Base-by-base conservation (phyloP, 2,888 invertebrate genomes). In the Blastobasis lacticolella region DNA sequence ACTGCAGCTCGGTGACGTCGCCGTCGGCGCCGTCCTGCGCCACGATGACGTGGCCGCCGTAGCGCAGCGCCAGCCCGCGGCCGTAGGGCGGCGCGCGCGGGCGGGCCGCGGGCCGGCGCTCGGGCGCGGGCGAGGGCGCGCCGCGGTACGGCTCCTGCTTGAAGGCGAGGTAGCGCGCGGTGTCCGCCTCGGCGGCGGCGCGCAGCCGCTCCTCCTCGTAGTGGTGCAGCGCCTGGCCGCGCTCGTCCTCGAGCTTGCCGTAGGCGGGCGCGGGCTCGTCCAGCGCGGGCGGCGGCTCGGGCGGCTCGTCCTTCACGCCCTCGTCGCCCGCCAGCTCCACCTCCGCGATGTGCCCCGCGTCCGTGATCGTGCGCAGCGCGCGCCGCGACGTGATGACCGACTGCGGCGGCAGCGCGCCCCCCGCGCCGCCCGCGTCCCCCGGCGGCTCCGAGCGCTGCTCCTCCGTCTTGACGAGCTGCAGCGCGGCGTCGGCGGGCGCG, bases 331-430 rank as follows among this genome's bases (percentile, higher is more conserved):
- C 40, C 23, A 49, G 53, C 4, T 48, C 59, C 40, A 54, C 54
- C 37, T 66, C 79, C 40, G 87, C 90, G 54, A 91, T 91, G 67
- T 91, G 91, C 4, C 91, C 91, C 45, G 91, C 86, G 7, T 91
- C 84, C 36, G 91, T 91, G 64, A 91, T 91, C 38, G 91, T 91
- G 48, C 91, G 83, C 48, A 90, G 81, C 55, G 87, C 85, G 51
- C 90, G 86, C 7, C 90, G 84, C 38, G 88, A 81, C 8, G 90
- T 91, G 68, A 91, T 91, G 23, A 91, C 91, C 10, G 86, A 82
- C 53, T 76, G 78, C 48, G 83, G 78, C 59, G 54, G 86, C n/a
- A 60, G 57, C 58, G 37, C 58, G 58, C 49, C 53, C 23, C 23
- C 23, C 23, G 23, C 23, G 23, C 23, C 23, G 2, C 23, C 23